These are phyloP conservation scores for Carabus problematicus DNA, from an alignment of 2,888 invertebrate species.

Conservation along the genomic window DNA sequence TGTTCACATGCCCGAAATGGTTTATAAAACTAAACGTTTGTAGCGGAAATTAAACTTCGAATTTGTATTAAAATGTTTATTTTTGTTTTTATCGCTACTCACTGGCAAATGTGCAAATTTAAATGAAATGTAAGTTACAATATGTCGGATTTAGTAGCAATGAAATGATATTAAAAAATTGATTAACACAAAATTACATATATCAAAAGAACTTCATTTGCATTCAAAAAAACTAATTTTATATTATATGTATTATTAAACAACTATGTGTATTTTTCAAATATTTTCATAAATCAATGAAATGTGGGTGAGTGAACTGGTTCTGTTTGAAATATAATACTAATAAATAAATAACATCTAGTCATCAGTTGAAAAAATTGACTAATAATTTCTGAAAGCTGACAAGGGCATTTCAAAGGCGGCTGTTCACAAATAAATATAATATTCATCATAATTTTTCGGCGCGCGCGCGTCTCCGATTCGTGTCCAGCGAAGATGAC, in stretches of 20 bases:
- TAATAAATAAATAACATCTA: no score
- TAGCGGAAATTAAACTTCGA: constrained; percentile 31
- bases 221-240: no score
- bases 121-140: constrained; percentile 14
- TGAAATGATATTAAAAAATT: no score
- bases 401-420: constrained; percentile 34
- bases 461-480: no score
- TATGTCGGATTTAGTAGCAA: background rate
- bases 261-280: no score
- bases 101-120: background rate
- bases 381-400: constrained; percentile 34
- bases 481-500: constrained; percentile 34
- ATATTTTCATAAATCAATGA: no score
- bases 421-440: constrained; percentile 27
- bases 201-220: no score
- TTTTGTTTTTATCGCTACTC: background rate
- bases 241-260: no score
- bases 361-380: constrained; percentile 17
- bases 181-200: no score
- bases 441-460: constrained; percentile 38
- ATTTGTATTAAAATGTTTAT: constrained; percentile 24
- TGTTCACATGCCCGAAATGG: constrained; percentile 26
- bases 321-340: no score
- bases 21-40: constrained; percentile 24
- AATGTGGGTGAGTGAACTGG: no score